Evolutionary conservation across 1,140 invertebrate genomes (phyloP).

Genomic region (Bombus sylvicola): DNA sequence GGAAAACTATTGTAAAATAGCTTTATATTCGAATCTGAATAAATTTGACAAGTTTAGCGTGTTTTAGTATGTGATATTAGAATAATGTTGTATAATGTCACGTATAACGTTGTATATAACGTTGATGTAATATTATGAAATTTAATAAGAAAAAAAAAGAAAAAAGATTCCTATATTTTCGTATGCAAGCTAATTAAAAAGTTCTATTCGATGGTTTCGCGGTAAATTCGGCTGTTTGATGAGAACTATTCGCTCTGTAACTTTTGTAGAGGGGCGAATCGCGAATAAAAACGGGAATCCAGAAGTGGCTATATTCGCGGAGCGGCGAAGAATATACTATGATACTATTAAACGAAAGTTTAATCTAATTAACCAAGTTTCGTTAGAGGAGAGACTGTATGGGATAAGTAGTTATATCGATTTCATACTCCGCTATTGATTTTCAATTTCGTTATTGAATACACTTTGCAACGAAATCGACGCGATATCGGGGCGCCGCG

Average conservation of each 20-base stretch:
- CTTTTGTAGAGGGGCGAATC: neutral
- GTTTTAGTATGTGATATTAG: neutral
- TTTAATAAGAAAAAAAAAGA: neutral
- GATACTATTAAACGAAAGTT: slow-evolving; percentile 30
- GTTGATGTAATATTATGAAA: no score
- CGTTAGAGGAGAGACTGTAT: neutral
- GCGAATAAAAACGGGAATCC: neutral
- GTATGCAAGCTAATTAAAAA: neutral
- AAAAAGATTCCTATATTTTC: neutral
- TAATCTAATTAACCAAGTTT: slow-evolving; percentile 35
- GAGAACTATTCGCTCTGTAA: neutral
- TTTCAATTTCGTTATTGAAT: slow-evolving; percentile 36
- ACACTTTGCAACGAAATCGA: slow-evolving; percentile 22
- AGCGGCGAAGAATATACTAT: neutral
- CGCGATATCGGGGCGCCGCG: neutral
- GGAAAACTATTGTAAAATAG: neutral
- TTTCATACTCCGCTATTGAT: slow-evolving; percentile 10
- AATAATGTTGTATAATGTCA: no score
- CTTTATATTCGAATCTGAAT: neutral
- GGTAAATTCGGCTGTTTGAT: neutral
- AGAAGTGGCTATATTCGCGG: no score
- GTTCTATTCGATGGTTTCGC: neutral
- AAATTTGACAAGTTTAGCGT: neutral
- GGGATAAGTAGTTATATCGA: slow-evolving; percentile 35
- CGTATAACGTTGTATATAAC: no score